Evolutionary conservation across 2,888 invertebrate species (phyloP).

Genomic region (Mesorhabditis spiculigera): DNA sequence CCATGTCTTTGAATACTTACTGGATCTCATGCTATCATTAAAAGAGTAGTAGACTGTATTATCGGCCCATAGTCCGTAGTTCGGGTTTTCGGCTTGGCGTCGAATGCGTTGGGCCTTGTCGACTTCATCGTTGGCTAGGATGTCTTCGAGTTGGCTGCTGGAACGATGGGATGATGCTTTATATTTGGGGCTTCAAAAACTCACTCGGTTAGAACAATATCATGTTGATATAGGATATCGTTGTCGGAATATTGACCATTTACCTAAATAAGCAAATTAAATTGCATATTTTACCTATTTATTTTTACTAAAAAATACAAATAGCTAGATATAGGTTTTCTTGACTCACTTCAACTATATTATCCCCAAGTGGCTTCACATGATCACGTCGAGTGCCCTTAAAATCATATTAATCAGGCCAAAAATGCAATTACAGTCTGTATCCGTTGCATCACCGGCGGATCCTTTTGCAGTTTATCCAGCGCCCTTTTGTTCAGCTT

Average conservation of each 20-base stretch:
- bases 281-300: too few relatives aligned
- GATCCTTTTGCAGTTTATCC: background rate
- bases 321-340: too few relatives aligned
- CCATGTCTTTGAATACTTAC: background rate
- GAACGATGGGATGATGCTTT: background rate
- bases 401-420: too few relatives aligned
- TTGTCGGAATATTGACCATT: too few relatives aligned
- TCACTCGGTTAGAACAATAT: background rate
- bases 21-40: background rate
- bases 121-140: background rate
- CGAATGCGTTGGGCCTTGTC: background rate
- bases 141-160: background rate
- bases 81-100: background rate
- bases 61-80: background rate
- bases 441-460: background rate
- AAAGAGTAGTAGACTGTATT: background rate
- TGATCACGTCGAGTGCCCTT: too few relatives aligned
- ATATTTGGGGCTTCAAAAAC: background rate
- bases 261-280: too few relatives aligned
- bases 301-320: too few relatives aligned
- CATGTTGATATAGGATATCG: background rate
- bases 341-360: too few relatives aligned
- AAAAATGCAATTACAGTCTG: background rate
- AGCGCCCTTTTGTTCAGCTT: slow-evolving; percentile 1
- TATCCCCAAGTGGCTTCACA: too few relatives aligned